These are phyloP conservation scores for Macrobrachium rosenbergii DNA, from an alignment of 1,140 invertebrate genomes.

Conservation along the genomic window DNA sequence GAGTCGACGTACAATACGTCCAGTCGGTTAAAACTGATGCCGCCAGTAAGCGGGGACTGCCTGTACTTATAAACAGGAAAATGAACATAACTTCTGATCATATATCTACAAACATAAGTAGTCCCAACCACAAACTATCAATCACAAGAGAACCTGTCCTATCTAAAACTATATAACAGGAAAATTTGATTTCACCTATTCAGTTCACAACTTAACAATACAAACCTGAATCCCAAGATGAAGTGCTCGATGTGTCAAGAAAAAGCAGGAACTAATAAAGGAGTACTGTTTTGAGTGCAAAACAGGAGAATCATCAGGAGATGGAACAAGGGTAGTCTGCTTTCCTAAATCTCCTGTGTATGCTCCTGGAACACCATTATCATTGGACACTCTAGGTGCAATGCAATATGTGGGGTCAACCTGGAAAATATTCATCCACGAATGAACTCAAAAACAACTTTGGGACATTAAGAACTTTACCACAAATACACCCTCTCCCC, in stretches of 20 bases:
- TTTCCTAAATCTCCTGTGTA: constrained; percentile 77
- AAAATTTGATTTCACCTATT: constrained; percentile 28
- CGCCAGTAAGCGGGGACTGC: too few relatives aligned
- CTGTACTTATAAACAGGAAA: too few relatives aligned
- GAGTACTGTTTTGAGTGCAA: constrained; percentile 75
- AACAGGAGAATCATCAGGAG: constrained; percentile 72
- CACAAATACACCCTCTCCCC: not conserved
- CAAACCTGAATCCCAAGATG: constrained; percentile 85
- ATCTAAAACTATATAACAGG: not conserved
- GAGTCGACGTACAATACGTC: too few relatives aligned
- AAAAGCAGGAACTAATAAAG: constrained; percentile 93
- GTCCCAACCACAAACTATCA: too few relatives aligned
- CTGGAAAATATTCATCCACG: constrained; percentile 8
- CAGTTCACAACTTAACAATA: constrained; percentile 65
- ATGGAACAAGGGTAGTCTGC: constrained; percentile 85
- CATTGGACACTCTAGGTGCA: constrained; percentile 68
- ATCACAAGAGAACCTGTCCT: too few relatives aligned
- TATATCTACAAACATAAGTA: too few relatives aligned
- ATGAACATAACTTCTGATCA: too few relatives aligned
- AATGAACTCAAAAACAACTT: not conserved
- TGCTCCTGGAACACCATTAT: constrained; percentile 73
- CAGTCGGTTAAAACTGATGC: too few relatives aligned
- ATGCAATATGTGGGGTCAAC: constrained; percentile 90
- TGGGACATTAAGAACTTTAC: not conserved
- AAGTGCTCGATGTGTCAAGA: constrained; percentile 87